Conservation (phyloP, 2,888 invertebrate species). For the Sminthurides aquaticus region DNA sequence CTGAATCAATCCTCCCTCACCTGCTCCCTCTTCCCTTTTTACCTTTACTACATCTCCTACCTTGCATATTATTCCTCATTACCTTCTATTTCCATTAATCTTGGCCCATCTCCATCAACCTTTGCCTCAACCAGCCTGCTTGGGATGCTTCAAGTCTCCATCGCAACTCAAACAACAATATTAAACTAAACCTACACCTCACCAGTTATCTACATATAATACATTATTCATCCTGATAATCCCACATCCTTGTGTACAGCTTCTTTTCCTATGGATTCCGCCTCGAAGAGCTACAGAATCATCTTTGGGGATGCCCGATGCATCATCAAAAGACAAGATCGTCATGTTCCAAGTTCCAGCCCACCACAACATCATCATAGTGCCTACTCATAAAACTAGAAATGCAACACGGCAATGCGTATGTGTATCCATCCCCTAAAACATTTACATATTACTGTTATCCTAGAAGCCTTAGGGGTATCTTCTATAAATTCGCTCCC, state of each 20-base stretch:
- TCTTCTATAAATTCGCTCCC: too few relatives aligned
- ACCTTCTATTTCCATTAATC: not conserved
- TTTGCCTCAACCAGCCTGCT: not conserved
- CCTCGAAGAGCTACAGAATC: too few relatives aligned
- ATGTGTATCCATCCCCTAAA: too few relatives aligned
- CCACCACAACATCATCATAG: too few relatives aligned
- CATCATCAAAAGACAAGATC: too few relatives aligned
- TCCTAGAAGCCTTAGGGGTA: too few relatives aligned
- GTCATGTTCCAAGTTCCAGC: too few relatives aligned
- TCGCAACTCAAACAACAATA: not conserved
- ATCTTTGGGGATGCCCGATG: too few relatives aligned
- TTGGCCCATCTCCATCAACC: not conserved
- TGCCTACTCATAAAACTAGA: too few relatives aligned
- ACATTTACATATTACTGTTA: too few relatives aligned
- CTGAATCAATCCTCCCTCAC: not conserved
- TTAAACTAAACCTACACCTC: not conserved
- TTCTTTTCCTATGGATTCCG: not conserved
- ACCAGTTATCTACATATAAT: not conserved
- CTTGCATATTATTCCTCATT: not conserved
- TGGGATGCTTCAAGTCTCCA: not conserved
- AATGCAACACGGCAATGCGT: too few relatives aligned
- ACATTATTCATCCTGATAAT: not conserved
- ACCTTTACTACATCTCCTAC: not conserved
- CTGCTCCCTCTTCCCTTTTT: not conserved
- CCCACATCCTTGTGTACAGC: not conserved